phyloP scores from a whole-genome alignment of 2,888 invertebrate species.

The Megalurothrips usitatus region DNA sequence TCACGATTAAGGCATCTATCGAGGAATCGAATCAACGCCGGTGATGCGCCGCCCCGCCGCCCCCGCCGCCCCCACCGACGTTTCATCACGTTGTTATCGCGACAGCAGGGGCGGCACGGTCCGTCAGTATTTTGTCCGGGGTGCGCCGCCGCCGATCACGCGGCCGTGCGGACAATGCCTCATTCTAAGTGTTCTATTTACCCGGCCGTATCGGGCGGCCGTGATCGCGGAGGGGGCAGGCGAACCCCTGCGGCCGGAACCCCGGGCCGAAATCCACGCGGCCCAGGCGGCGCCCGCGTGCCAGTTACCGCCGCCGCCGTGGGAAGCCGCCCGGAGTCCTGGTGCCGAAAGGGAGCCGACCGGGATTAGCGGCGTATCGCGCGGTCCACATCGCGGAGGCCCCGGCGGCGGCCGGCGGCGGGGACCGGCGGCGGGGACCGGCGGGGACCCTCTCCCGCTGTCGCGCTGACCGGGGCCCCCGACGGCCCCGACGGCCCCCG shows the following conservation, averaged over 20 bases:
- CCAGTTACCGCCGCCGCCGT: not conserved
- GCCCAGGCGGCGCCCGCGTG: not conserved
- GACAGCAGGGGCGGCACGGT: not conserved
- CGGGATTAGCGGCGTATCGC: constrained; percentile 4
- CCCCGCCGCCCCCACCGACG: too few species aligned
- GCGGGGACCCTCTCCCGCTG: not conserved
- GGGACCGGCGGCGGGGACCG: too few species aligned
- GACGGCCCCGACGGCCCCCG: too few species aligned
- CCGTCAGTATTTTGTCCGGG: not conserved
- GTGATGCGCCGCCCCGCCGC: too few species aligned
- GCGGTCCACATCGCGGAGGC: not conserved
- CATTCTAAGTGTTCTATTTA: constrained; percentile 18
- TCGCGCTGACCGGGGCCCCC: too few species aligned
- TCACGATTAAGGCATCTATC: too few species aligned
- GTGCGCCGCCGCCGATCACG: not conserved
- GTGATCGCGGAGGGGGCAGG: not conserved
- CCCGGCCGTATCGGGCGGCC: not conserved
- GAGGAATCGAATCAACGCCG: too few species aligned
- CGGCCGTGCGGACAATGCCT: constrained; percentile 14
- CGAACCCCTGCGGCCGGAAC: not conserved
- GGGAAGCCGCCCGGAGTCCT: not conserved
- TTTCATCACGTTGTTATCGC: not conserved
- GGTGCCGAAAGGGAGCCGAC: not conserved
- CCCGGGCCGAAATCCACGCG: not conserved
- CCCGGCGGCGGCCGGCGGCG: too few species aligned